Conservation (phyloP, 2,888 invertebrate genomes). For the Chrysomela aeneicollis region DNA sequence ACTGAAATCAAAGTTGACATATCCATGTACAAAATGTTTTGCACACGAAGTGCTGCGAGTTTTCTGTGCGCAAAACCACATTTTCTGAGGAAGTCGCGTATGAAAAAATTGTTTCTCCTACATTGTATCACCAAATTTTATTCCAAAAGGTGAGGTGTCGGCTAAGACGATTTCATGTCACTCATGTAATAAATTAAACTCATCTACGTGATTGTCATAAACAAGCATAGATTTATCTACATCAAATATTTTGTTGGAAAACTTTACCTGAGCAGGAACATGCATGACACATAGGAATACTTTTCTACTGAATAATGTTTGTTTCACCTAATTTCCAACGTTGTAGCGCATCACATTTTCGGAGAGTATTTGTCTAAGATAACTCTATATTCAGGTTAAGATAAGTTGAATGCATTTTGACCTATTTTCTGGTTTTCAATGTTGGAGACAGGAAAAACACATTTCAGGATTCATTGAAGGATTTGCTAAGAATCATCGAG, state of each 20-base stretch:
- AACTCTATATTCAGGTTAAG: constrained; percentile 22
- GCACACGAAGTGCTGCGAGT: too few species aligned
- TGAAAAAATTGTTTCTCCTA: constrained; percentile 7
- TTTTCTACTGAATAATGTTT: constrained; percentile 27
- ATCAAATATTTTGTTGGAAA: constrained; percentile 25
- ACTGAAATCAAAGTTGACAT: too few species aligned
- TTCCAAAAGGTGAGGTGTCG: neutral
- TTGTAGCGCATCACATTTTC: constrained; percentile 17
- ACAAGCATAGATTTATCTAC: constrained; percentile 12
- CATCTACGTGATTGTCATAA: neutral
- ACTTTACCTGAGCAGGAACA: constrained; percentile 7
- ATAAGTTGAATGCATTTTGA: too few species aligned
- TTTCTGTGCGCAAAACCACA: too few species aligned
- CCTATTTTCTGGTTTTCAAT: too few species aligned
- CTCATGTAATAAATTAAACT: neutral
- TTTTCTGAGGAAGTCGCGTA: too few species aligned
- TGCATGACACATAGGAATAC: constrained; percentile 2
- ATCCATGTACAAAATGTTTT: too few species aligned
- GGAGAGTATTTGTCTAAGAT: constrained; percentile 31
- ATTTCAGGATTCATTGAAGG: too few species aligned
- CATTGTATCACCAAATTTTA: neutral
- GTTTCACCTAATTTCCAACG: constrained; percentile 28
- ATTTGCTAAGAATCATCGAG: too few species aligned
- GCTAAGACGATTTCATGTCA: neutral
- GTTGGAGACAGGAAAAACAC: too few species aligned